Percentiles rank a stretch among this genome's conserved stretches.
phyloP scores from a whole-genome alignment of 2,888 invertebrate genomes.

The Hydrotaea cyrtoneurina region DNA sequence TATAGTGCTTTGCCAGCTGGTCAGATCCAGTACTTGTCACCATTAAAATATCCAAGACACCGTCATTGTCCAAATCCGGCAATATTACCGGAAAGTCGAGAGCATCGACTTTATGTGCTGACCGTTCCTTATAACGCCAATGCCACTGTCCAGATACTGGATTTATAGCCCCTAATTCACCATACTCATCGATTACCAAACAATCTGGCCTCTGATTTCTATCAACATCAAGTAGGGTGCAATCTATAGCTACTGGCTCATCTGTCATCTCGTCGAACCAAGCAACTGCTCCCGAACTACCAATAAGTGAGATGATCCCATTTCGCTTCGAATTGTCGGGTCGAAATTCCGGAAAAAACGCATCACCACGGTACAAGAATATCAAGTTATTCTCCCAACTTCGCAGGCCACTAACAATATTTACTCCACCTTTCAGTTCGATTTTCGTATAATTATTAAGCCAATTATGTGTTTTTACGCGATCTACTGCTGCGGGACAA shows the following conservation, averaged over 20 bases:
- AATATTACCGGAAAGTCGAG: conserved; percentile 87
- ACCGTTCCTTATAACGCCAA: conserved; percentile 81
- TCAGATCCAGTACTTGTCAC: conserved; percentile 81
- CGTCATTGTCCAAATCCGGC: conserved; percentile 88
- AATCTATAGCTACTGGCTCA: conserved; percentile 88
- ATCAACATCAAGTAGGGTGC: conserved; percentile 87
- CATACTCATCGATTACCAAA: conserved; percentile 87
- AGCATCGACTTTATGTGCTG: conserved; percentile 81
- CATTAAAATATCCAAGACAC: conserved; percentile 86
- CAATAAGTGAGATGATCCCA: conserved; percentile 87
- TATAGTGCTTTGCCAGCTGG: conserved; percentile 73
- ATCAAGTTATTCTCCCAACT: conserved; percentile 87
- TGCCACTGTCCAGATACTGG: conserved; percentile 83
- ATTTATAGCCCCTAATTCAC: conserved; percentile 84
- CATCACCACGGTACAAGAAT: conserved; percentile 87
- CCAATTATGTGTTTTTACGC: conserved; percentile 86
- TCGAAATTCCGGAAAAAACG: conserved; percentile 83
- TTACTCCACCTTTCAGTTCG: conserved; percentile 86
- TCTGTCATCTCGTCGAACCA: conserved; percentile 88
- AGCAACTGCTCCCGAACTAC: conserved; percentile 86
- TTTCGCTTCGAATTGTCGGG: conserved; percentile 80
- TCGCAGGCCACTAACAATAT: conserved; percentile 85
- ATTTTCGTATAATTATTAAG: conserved; percentile 86
- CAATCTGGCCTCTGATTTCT: conserved; percentile 88
- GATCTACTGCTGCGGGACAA: conserved; percentile 83